These are phyloP conservation scores for Parapristionchus giblindavisi DNA, from an alignment of 2,888 invertebrate species.

Conservation along the genomic window DNA sequence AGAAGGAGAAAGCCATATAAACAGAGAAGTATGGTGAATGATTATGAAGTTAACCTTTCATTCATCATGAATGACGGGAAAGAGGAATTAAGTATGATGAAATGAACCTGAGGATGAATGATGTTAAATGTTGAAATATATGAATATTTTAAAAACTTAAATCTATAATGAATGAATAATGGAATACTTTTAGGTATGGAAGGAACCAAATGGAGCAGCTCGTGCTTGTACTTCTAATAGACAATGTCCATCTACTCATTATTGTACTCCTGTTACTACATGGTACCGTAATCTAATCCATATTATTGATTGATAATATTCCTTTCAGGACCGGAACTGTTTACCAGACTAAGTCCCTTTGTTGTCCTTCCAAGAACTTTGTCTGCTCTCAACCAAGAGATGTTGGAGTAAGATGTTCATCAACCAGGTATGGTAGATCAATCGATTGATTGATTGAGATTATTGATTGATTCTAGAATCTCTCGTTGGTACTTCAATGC, in stretches of 20 bases:
- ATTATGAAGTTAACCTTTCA: neutral
- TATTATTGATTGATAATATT: neutral
- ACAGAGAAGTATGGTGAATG: slow-evolving; percentile 14
- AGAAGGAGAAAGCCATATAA: neutral
- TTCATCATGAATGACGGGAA: neutral
- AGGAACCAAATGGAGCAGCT: slow-evolving; percentile 66
- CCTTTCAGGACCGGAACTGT: slow-evolving; percentile 50
- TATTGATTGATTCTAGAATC: slow-evolving; percentile 45
- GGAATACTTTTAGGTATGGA: slow-evolving; percentile 57
- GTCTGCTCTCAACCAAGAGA: slow-evolving; percentile 67
- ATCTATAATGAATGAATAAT: slow-evolving; percentile 16
- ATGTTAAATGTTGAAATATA: no score
- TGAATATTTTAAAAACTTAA: neutral
- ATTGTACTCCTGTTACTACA: slow-evolving; percentile 68
- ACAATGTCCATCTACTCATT: slow-evolving; percentile 68
- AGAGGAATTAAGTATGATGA: neutral
- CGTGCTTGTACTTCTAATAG: slow-evolving; percentile 66
- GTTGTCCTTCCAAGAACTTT: slow-evolving; percentile 69
- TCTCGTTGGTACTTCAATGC: slow-evolving; percentile 68
- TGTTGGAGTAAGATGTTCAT: slow-evolving; percentile 62
- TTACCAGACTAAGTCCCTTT: slow-evolving; percentile 67
- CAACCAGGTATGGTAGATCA: slow-evolving; percentile 15
- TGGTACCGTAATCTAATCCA: slow-evolving; percentile 41
- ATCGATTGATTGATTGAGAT: neutral
- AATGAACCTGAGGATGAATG: no score